Evolutionary conservation across 37 sponge, comb jelly and placozoan genomes (phyloP), one percentile per base, ranked within the genome.

Genomic region (Beroe ovata): DNA sequence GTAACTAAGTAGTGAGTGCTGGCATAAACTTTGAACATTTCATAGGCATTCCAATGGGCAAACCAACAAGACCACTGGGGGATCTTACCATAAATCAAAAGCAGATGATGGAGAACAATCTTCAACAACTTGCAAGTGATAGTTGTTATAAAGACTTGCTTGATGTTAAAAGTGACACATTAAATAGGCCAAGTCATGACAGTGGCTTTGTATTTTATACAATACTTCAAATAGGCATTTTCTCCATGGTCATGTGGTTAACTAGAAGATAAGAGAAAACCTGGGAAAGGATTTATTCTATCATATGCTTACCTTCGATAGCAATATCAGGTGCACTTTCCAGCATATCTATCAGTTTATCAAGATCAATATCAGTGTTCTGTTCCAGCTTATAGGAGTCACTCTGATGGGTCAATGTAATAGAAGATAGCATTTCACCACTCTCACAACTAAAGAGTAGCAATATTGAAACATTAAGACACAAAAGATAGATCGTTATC

Each of bases 21-120:
- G n/a, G n/a, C n/a, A n/a, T n/a, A n/a, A n/a, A n/a, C n/a, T n/a
- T n/a, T n/a, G n/a, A n/a, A n/a, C 34, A 29, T 66, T 30, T 66
- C 8, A 1, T 37, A 66, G 69, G 69, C 18, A 25, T 66, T 66
- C 69, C 69, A 19, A 66, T 66, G 69, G 69, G 69, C 19, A 34
- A 34, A 29, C 69, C 69, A 14, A 33, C 36, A 66, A 66, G 34
- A 66, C 69, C 69, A 66, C 35, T 66, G 69, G 30, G 69, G 29
- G 69, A 66, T 37, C 30, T 66, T 1, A 66, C 69, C 29, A 30
- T 34, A 33, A 2, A 25, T 2, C 69, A 66, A 18, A 66, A 66
- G 30, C 1, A 30, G 6, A 66, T 66, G 36, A 26, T 66, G 69
- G 34, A 66, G 16, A 37, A 30, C 14, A 66, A 66, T 30, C 36